Evolutionary conservation across 1,140 invertebrate species (phyloP), one percentile per base, ranked within the genome.

Genomic region (Pachyrhynchus sulphureomaculatus): DNA sequence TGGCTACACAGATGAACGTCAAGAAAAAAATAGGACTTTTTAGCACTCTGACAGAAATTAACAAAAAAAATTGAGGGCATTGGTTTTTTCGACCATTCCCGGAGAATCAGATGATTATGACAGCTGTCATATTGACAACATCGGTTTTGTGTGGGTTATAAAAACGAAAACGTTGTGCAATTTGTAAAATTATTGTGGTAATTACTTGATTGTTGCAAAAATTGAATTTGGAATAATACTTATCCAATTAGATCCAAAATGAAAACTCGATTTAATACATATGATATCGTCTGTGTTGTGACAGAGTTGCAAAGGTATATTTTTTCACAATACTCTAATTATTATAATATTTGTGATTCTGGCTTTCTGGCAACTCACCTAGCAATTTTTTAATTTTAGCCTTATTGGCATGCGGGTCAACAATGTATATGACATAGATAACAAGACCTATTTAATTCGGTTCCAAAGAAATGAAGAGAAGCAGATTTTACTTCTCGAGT

Each of bases 341-440:
- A n/a, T n/a, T 23, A 60, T 62, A 44, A 48, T 49, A 32, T 55
- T 65, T n/a, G n/a, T n/a, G 54, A 33, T 62, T 66, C 49, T 64
- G 58, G 10, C 64, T 49, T 66, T 67, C 55, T 65, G 68, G 4
- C 32, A n/a, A 21, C 23, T 32, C 10, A 49, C 5, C 10, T 49
- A 15, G 36, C n/a, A 34, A n/a, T 33, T 18, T 41, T 54, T 24
- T 17, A 33, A n/a, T 78, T 81, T 56, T 72, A 95, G 92, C 67
- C 80, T 93, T 52, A 78, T 95, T 66, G 94, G 95, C 21, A 90
- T 96, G 88, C 81, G 97, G 72, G 92, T 99, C 0, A 91, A 93
- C 74, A 96, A 99, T 80, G 86, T 99, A 13, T 99, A 99, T 80
- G 97, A 99, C 77, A 88, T 99, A 56, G 96, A 99, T 77, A 89